phyloP scores from a whole-genome alignment of 2,113 vertebrate genomes.

The Cynoglossus semilaevis region DNA sequence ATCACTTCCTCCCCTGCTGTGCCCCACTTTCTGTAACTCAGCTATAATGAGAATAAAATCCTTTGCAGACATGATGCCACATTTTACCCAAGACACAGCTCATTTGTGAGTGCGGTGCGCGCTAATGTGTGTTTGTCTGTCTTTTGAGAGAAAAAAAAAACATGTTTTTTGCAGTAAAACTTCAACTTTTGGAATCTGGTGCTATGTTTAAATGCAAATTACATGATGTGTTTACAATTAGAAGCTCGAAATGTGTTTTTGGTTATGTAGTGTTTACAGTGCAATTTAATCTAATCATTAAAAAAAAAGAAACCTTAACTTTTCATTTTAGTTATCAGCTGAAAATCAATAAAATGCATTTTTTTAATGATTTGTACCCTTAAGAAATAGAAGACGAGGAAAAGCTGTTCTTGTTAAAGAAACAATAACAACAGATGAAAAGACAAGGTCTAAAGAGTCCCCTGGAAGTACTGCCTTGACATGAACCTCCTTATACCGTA shows the following conservation, averaged over 20 bases:
- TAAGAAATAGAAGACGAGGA: too few species aligned
- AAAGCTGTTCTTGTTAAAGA: too few species aligned
- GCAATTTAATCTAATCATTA: too few species aligned
- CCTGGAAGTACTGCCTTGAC: background rate
- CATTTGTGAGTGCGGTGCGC: slow-evolving; percentile 25
- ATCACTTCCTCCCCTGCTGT: slow-evolving; percentile 61
- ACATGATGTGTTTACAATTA: too few species aligned
- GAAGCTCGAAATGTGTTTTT: too few species aligned
- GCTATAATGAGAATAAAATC: slow-evolving; percentile 53
- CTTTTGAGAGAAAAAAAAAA: background rate
- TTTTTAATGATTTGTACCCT: too few species aligned
- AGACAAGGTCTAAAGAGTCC: background rate
- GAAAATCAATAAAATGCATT: too few species aligned
- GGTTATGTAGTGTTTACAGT: too few species aligned
- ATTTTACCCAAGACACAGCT: slow-evolving; percentile 46
- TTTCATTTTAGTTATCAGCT: too few species aligned
- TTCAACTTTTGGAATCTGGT: slow-evolving; percentile 4
- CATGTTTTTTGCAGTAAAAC: slow-evolving; percentile 5
- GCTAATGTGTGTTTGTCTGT: background rate
- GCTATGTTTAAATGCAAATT: slow-evolving; percentile 1
- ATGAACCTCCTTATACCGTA: slow-evolving; percentile 2
- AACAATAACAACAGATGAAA: too few species aligned
- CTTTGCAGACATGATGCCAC: slow-evolving; percentile 38
- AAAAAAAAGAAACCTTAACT: too few species aligned
- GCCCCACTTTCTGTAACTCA: slow-evolving; percentile 60